Evolutionary conservation across 2,888 invertebrate species (phyloP), one percentile per base, ranked within the genome.

Genomic region (Spisula subtruncata): DNA sequence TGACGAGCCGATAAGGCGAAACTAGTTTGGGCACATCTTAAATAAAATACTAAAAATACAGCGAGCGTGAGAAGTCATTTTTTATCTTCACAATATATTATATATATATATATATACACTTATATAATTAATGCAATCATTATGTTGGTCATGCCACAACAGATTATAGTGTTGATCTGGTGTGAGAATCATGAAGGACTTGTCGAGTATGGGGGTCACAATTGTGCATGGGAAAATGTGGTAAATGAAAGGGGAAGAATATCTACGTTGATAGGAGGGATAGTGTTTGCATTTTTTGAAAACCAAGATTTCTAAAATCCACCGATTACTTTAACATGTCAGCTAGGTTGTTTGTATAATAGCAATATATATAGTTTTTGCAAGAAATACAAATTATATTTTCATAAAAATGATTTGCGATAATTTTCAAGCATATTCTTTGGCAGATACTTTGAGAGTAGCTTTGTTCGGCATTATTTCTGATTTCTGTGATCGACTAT

Each of bases 221-320:
- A 66, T 25, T 25, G 60, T 66, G 60, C 60, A 66, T 66, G 60
- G 60, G 60, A 66, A 66, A 66, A 66, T 25, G 25, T 66, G 60
- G 18, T 60, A 60, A 66, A 66, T 66, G n/a, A 2, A 66, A 66
- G 25, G 25, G 2, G 25, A 25, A 25, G 25, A 81, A 81, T 81
- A 25, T 16, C 46, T 81, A 0, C 6, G 51, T 81, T 81, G 81
- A 46, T 81, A 25, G 81, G 81, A 51, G 81, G 46, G 20, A 35
- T 25, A 14, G n/a, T 46, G 81, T 81, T 81, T 14, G 18, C 75
- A 75, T 75, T 75, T 75, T 75, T 75, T 12, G 18, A 75, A 75
- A 75, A 75, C 75, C 75, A 35, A 75, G 75, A 35, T 75, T 75
- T 75, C 35, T 75, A 1, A 35, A 75, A 75, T 35, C 12, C 25